Base-by-base conservation (phyloP, 2,888 invertebrate species). In the Microplitis manilae region DNA sequence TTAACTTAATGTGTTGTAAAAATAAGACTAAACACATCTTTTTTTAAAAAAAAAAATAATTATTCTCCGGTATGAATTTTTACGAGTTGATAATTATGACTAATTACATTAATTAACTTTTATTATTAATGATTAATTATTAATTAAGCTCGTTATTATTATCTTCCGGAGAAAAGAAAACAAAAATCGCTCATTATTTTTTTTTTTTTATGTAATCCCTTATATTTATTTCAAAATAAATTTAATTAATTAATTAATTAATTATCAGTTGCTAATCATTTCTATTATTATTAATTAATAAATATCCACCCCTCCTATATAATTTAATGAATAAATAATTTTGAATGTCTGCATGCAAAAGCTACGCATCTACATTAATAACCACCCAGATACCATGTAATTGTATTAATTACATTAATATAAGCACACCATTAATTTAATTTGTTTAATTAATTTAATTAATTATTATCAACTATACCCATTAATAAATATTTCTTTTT, bases 341-440 rank as follows among this genome's bases (percentile, higher is more conserved):
- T 82, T 70, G 80, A 81, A 79, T 81, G 81, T 83, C 82, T 81
- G 80, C 86, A 85, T 85, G 87, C 84, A 85, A 85, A 87, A 86
- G 83, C 84, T 86, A 85, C 81, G 80, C 79, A 64, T 77, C 80
- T 82, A 82, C 82, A 82, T 74, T 73, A 71, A 84, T 84, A 81
- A 83, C 79, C 81, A 83, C 81, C 83, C 82, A 61, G 75, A 61
- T 65, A 71, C 68, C n/a, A 74, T 50, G 8, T 67, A 68, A 69
- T 50, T 71, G 71, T 9, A 64, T 68, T 68, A 61, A 50, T 50
- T 61, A 17, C 13, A 41, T 39, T 65, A 30, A 30, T 30, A 30
- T 59, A n/a, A 40, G 17, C 30, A 68, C 13, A 71, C 13, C 8
- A 50, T 50, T 50, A 50, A 50, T 50, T 50, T 50, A 50, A 50